These are phyloP conservation scores for Poecile atricapillus DNA, from an alignment of 2,113 vertebrate genomes.

Conservation along the genomic window DNA sequence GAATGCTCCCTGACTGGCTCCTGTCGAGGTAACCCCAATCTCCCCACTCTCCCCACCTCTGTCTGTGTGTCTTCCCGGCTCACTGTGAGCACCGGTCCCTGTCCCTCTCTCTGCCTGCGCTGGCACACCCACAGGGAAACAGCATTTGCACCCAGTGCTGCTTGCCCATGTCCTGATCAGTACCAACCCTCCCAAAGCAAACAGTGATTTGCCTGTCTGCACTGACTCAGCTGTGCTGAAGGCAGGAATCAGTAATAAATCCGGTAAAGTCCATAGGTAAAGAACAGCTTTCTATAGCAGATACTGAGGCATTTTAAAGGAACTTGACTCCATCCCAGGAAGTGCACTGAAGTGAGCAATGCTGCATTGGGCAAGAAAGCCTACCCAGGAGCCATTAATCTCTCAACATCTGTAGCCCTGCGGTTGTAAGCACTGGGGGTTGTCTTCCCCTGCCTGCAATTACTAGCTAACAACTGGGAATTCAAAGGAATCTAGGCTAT, in stretches of 20 bases:
- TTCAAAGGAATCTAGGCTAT: neutral
- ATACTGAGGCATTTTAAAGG: neutral
- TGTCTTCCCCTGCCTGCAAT: neutral
- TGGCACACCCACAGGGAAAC: neutral
- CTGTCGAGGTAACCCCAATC: rapidly evolving
- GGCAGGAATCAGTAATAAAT: neutral
- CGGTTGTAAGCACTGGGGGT: neutral
- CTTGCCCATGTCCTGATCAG: neutral
- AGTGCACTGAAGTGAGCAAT: neutral
- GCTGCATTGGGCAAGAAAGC: neutral
- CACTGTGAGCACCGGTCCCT: rapidly evolving
- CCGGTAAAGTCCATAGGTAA: neutral
- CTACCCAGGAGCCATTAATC: neutral
- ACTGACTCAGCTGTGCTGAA: slow-evolving; percentile 25
- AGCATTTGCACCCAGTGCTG: neutral
- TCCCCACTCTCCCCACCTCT: neutral
- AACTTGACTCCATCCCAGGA: neutral
- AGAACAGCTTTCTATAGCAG: neutral
- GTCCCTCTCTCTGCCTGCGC: neutral
- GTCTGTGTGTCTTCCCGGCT: rapidly evolving
- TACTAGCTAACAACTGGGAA: neutral
- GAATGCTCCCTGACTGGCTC: slow-evolving; percentile 12
- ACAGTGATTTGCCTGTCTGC: slow-evolving; percentile 5
- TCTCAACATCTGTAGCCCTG: neutral
- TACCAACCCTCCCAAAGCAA: slow-evolving; percentile 21